These are phyloP conservation scores for Gadus macrocephalus DNA, from an alignment of 2,113 vertebrate genomes.

Conservation along the genomic window DNA sequence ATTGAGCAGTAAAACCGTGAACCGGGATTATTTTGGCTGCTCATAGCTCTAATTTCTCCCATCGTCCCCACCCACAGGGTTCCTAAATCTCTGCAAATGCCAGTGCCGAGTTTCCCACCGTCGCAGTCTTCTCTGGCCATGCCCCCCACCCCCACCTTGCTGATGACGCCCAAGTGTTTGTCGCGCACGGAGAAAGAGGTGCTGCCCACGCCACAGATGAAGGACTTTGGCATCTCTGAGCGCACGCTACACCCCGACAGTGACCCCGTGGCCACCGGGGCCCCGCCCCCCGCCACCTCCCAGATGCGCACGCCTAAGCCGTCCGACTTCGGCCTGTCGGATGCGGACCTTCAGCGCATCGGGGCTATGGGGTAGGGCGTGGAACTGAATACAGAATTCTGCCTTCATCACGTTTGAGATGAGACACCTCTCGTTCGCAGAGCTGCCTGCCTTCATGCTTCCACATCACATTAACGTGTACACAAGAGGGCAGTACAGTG, in stretches of 20 bases:
- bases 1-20: too few relatives aligned
- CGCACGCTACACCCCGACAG: conserved; percentile 81
- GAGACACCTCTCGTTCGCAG: too few relatives aligned
- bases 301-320: conserved; percentile 72
- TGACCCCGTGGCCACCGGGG: conserved; percentile 79
- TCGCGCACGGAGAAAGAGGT: conserved; percentile 60
- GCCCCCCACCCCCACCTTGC: conserved; percentile 13
- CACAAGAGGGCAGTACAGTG: too few relatives aligned
- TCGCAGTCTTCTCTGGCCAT: conserved; percentile 10
- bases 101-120: conserved; percentile 43
- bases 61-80: conserved; percentile 2
- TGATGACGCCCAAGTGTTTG: conserved; percentile 78
- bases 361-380: too few relatives aligned
- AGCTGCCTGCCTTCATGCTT: too few relatives aligned
- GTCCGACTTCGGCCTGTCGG: conserved; percentile 69
- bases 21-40: too few relatives aligned
- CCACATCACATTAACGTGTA: too few relatives aligned
- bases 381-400: too few relatives aligned
- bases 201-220: conserved; percentile 73
- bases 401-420: too few relatives aligned
- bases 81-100: conserved; percentile 27
- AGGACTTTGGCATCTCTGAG: conserved; percentile 83
- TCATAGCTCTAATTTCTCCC: too few relatives aligned
- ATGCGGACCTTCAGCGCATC: too few relatives aligned
- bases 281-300: conserved; percentile 26